phyloP scores from a whole-genome alignment of 2,797 vertebrate genomes.

The Leucoraja ocellata region DNA sequence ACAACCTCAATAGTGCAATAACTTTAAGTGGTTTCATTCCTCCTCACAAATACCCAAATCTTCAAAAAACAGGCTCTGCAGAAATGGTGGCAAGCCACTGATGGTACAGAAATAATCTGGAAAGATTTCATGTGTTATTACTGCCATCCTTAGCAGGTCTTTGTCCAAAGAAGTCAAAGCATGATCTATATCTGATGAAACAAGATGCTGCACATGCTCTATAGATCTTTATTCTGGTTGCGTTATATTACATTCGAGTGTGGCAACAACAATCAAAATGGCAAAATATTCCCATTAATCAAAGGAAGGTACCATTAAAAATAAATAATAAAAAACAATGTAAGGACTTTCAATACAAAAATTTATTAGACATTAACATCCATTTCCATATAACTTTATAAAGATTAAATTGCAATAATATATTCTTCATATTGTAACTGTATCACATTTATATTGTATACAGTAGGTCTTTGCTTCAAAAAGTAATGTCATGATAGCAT shows the following conservation, averaged over 20 bases:
- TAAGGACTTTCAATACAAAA: conserved; percentile 51
- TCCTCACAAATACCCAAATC: not conserved
- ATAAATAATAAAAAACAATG: conserved; percentile 39
- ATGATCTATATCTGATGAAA: not conserved
- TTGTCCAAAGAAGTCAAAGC: not conserved
- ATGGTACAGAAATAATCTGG: not conserved
- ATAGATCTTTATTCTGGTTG: conserved; percentile 20
- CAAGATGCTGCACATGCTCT: not conserved
- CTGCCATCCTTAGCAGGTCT: not conserved
- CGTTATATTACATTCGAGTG: conserved; percentile 23
- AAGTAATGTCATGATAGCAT: conserved; percentile 57
- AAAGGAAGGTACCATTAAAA: rapidly evolving
- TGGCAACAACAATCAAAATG: conserved; percentile 29
- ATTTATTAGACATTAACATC: conserved; percentile 39
- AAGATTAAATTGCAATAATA: conserved; percentile 44
- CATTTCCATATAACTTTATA: conserved; percentile 35
- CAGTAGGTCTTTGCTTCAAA: conserved; percentile 51
- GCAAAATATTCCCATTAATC: not conserved
- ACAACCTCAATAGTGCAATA: not conserved
- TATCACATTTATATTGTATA: conserved; percentile 40
- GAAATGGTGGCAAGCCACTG: not conserved
- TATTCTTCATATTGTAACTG: conserved; percentile 21
- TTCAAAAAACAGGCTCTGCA: not conserved
- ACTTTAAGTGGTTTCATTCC: not conserved
- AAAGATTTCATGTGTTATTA: not conserved